phyloP scores from a whole-genome alignment of 1,140 invertebrate species.

The Drosophila takahashii region DNA sequence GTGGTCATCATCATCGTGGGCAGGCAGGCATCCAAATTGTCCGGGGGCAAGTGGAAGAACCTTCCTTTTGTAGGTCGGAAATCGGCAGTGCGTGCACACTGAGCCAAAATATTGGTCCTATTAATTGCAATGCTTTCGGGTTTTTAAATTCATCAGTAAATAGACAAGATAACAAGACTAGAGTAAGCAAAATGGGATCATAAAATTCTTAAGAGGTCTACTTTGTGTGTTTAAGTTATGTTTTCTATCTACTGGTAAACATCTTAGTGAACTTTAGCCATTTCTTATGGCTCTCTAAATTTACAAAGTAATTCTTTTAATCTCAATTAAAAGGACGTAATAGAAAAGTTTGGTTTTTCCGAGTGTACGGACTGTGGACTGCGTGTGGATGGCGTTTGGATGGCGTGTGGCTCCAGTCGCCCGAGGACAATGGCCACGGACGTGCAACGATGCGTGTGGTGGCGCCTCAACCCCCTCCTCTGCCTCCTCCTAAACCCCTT shows the following conservation, averaged over 20 bases:
- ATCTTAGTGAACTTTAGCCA: background rate
- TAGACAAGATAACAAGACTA: too few species aligned
- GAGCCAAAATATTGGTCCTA: constrained; percentile 1
- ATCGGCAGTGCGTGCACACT: constrained; percentile 54
- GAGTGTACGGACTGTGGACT: constrained; percentile 12
- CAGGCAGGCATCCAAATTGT: constrained; percentile 50
- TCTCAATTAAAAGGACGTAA: too few species aligned
- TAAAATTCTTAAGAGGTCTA: too few species aligned
- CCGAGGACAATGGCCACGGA: constrained; percentile 71
- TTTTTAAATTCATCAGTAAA: too few species aligned
- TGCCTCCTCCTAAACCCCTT: background rate
- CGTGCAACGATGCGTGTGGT: constrained; percentile 71
- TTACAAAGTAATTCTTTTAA: too few species aligned
- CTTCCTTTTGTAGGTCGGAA: constrained; percentile 63
- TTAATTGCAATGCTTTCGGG: too few species aligned
- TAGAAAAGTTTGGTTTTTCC: background rate
- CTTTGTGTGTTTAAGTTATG: background rate
- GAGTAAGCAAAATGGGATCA: too few species aligned
- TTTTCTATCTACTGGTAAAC: background rate
- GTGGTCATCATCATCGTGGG: constrained; percentile 48
- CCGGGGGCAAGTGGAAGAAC: constrained; percentile 29
- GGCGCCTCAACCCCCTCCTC: constrained; percentile 24
- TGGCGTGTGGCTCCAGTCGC: constrained; percentile 30
- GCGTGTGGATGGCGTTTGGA: constrained; percentile 32
- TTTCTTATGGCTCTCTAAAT: background rate